Base-by-base conservation (phyloP, 37 sponge, comb jelly and placozoan species). In the Corticium candelabrum region DNA sequence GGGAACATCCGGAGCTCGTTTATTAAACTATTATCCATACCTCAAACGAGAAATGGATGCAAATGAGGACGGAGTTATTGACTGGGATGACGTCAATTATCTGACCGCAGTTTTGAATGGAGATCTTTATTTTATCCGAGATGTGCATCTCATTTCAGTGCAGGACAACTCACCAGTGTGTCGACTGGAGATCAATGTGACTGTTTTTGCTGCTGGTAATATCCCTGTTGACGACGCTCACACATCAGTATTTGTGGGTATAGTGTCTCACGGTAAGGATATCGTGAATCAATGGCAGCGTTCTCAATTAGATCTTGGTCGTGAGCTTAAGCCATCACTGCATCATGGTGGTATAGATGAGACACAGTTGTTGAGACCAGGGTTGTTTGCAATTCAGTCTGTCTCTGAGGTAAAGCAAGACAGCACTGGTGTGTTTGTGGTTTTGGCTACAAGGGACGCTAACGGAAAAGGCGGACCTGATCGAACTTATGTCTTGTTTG, bases 91-190 rank as follows among this genome's bases (percentile, higher is more conserved):
- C 21, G 73, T 34, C 29, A 5, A 70, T 4, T 15, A 30, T 34
- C 73, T 70, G 21, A 32, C 36, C 33, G 31, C 5, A 5, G 31
- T 34, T 15, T 7, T 30, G 5, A 30, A 30, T 15, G 73, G 73
- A 4, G 5, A 7, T 4, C 31, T 32, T 70, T 32, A 70, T 15
- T 70, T 70, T 70, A 34, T 70, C 35, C 5, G 5, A 4, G 31
- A 70, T 7, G 5, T 70, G 36, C 5, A 29, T 15, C 5, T 70
- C 21, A 29, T 29, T 5, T 32, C 73, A 29, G 73, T 70, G 7
- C 73, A 70, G 73, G 73, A 70, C 31, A 34, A 70, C 36, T 70
- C 31, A 4, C 73, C 73, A 34, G 5, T 29, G 35, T 70, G 73
- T 32, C 73, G 7, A 5, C 21, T 70, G 33, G 36, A 7, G 36